Evolutionary conservation across 2,888 invertebrate genomes (phyloP).

Genomic region (Meteorus cinctellus): DNA sequence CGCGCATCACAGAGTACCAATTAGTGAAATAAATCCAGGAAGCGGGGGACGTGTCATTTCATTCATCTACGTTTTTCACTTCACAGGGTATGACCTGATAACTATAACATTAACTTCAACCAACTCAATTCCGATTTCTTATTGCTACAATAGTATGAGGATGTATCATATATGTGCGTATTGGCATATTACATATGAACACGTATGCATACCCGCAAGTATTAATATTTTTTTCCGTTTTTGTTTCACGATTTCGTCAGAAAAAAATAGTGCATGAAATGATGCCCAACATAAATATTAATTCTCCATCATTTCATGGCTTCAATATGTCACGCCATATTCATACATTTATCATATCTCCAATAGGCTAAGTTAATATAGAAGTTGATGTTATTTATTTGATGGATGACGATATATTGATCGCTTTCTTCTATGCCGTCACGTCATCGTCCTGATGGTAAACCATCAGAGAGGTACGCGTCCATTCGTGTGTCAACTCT

Average conservation of each 20-base stretch:
- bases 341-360: constrained; percentile 10
- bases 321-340: neutral
- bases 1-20: constrained; percentile 70
- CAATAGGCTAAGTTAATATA: constrained; percentile 32
- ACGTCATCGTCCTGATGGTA: neutral
- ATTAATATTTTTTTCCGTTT: too few species aligned
- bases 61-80: neutral
- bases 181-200: neutral
- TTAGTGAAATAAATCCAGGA: constrained; percentile 59
- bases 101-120: neutral
- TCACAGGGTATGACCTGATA: constrained; percentile 3
- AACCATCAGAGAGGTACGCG: constrained; percentile 20
- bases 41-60: constrained; percentile 52
- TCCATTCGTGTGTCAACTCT: constrained; percentile 30
- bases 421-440: constrained; percentile 26
- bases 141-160: neutral
- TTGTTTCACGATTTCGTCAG: too few species aligned
- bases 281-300: too few species aligned
- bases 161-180: neutral
- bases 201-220: neutral
- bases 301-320: too few species aligned
- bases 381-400: constrained; percentile 27
- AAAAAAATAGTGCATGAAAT: too few species aligned
- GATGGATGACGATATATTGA: constrained; percentile 31
- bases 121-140: neutral